A percentile compares a stretch with the other conserved stretches of the same genome.
phyloP scores from a whole-genome alignment of 2,888 invertebrate species.

The Clunio marinus region DNA sequence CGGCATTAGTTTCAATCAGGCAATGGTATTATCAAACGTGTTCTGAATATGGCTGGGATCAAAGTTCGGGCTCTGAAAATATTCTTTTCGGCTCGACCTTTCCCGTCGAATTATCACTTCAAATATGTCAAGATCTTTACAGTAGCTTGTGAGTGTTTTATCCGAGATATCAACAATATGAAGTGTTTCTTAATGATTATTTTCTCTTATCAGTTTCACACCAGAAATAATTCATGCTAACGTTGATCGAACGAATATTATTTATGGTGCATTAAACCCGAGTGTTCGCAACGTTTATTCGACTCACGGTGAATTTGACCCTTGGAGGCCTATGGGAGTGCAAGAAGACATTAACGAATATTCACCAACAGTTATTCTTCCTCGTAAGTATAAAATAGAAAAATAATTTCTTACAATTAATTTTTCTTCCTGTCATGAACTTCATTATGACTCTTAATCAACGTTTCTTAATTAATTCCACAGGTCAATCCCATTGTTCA shows the following conservation, averaged over 20 bases:
- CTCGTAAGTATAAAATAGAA: conserved; percentile 42
- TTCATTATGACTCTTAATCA: background rate
- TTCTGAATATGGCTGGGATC: conserved; percentile 80
- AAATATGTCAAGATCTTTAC: conserved; percentile 46
- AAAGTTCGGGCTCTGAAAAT: conserved; percentile 60
- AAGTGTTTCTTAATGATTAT: background rate
- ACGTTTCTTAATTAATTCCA: background rate
- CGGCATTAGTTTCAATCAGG: conserved; percentile 65
- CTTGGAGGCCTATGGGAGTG: conserved; percentile 56
- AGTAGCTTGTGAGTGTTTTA: conserved; percentile 40
- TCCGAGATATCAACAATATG: background rate
- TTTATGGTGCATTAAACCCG: conserved; percentile 53
- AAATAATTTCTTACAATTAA: background rate
- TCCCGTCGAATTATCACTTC: conserved; percentile 45
- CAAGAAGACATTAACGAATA: conserved; percentile 44
- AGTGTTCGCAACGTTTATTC: conserved; percentile 54
- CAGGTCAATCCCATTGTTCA: conserved; percentile 47
- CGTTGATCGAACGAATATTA: conserved; percentile 49
- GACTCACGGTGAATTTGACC: conserved; percentile 57
- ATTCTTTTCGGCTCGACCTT: conserved; percentile 54
- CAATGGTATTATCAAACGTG: conserved; percentile 83
- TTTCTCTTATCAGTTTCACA: conserved; percentile 27
- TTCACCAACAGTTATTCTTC: conserved; percentile 44
- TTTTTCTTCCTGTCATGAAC: background rate
- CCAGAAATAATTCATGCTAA: conserved; percentile 1